Conservation (phyloP, 2,888 invertebrate genomes). For the Neoitamus cyanurus region DNA sequence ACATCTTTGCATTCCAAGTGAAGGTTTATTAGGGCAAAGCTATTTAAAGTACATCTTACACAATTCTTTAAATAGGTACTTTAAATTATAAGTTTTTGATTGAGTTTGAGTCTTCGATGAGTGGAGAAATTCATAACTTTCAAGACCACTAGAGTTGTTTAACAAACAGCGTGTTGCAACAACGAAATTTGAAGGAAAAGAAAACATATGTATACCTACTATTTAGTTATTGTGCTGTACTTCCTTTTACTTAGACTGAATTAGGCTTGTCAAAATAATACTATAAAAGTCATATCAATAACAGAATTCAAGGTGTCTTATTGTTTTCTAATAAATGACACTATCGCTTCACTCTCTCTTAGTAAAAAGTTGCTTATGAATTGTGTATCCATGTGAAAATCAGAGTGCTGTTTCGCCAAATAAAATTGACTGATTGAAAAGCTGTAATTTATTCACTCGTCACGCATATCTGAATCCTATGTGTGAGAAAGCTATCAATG, state of each 20-base stretch:
- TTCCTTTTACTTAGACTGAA: background rate
- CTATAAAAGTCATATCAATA: background rate
- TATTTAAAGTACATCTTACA: constrained; percentile 10
- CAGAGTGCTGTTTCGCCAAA: background rate
- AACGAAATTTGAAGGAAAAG: background rate
- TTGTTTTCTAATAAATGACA: background rate
- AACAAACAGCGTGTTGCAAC: no score
- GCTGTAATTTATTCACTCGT: background rate
- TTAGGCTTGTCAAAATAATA: background rate
- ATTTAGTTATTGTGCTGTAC: background rate
- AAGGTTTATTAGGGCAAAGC: constrained; percentile 26
- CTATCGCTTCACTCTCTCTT: no score
- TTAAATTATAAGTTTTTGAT: background rate
- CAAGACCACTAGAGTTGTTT: background rate
- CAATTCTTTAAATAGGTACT: constrained; percentile 6
- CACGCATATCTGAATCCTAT: background rate
- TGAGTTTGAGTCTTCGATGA: background rate
- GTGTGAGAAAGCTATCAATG: background rate
- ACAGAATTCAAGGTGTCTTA: background rate
- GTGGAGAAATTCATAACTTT: background rate
- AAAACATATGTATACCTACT: background rate
- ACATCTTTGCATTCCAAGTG: background rate
- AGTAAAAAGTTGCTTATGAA: background rate
- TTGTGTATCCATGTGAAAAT: background rate
- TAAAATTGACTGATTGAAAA: background rate